Base-by-base conservation (phyloP, 2,888 invertebrate genomes). In the Amiota minor region DNA sequence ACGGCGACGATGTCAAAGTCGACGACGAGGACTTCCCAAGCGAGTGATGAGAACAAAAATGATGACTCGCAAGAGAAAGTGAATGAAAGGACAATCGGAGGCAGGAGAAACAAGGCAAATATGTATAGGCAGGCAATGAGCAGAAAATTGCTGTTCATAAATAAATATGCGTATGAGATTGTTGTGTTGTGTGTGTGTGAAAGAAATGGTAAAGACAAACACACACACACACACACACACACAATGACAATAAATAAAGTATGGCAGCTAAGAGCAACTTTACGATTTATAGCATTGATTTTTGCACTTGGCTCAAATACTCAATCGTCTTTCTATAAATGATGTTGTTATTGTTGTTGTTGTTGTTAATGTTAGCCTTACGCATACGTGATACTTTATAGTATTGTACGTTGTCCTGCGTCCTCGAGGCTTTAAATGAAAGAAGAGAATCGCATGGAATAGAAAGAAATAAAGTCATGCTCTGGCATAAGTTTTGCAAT, bases 261-360 rank as follows among this genome's bases (percentile, higher is more conserved):
- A 49, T 49, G 20, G 18, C 49, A 67, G 20, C 65, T 67, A 49
- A n/a, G 49, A 18, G 49, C 16, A 35, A 45, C 46, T 64, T 64
- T 16, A 49, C 49, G 47, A 65, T 49, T 49, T 46, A 65, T 65
- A 18, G 16, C 49, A 65, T 18, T 65, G 49, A 65, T 47, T 65
- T 35, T 12, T 64, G 62, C 53, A 53, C 53, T 35, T 35, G 35
- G 35, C 35, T 53, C 55, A 62, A 68, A 70, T 59, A 47, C 49
- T 9, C 47, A n/a, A 18, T 49, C 16, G 16, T 49, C 49, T 45
- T 65, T 68, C 35, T 18, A 49, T n/a, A 20, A 18, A 20, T 61
- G 18, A 61, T 18, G 10, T 62, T 16, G n/a, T 47, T 47, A 20
- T 70, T 75, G 72, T 67, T 68, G 62, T 85, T 85, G 84, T 85